These are phyloP conservation scores for Heterotilapia buettikoferi DNA, from an alignment of 2,113 vertebrate genomes.

Conservation along the genomic window DNA sequence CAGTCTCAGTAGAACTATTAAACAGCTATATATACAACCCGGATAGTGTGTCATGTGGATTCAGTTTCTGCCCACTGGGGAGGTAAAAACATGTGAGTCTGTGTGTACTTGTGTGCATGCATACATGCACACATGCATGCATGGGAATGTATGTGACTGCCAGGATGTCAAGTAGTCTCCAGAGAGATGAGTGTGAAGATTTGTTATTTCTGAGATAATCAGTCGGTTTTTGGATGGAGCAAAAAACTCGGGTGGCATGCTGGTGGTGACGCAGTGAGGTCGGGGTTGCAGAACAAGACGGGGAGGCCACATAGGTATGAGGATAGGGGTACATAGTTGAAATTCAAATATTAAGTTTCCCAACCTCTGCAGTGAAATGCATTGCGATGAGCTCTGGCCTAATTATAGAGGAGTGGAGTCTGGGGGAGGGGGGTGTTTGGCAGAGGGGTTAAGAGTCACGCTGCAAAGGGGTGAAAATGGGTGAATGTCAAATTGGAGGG, in stretches of 20 bases:
- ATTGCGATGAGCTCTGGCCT: conserved; percentile 59
- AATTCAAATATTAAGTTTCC: conserved; percentile 74
- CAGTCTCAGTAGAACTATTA: conserved; percentile 54
- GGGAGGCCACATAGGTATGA: conserved; percentile 23
- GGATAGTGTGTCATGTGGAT: conserved; percentile 53
- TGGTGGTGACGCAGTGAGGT: conserved; percentile 4
- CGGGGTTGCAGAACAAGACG: not conserved
- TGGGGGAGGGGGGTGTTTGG: conserved; percentile 7
- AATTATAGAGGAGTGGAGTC: conserved; percentile 59
- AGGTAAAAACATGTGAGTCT: not conserved
- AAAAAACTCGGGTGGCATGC: not conserved
- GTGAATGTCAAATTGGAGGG: conserved; percentile 35
- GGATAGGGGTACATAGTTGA: conserved; percentile 53
- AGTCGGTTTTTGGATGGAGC: not conserved
- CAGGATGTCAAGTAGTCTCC: not conserved
- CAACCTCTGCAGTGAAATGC: conserved; percentile 62
- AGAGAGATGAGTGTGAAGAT: not conserved
- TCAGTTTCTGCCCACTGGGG: conserved; percentile 38
- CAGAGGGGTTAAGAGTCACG: conserved; percentile 19
- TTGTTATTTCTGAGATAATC: not conserved
- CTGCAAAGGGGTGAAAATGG: conserved; percentile 22
- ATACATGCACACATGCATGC: not conserved
- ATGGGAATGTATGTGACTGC: not conserved
- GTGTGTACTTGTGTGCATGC: not conserved
- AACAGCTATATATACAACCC: conserved; percentile 66